Conservation (phyloP, 2,113 vertebrate species). For the Oenanthe melanoleuca region DNA sequence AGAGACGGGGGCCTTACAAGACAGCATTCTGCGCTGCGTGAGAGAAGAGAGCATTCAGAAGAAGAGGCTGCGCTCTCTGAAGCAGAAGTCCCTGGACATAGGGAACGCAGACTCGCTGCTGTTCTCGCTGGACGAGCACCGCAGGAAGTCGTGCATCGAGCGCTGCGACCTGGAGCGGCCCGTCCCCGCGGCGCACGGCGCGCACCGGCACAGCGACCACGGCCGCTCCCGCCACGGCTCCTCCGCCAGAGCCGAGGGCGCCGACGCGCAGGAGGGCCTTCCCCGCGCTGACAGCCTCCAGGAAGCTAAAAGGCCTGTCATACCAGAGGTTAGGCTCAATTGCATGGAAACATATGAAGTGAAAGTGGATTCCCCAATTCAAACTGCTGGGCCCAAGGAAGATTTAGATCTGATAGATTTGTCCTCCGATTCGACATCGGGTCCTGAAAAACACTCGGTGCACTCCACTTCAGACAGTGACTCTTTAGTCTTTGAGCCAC, state of each 20-base stretch:
- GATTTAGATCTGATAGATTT: constrained; percentile 94
- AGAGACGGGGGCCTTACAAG: constrained; percentile 91
- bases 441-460: constrained; percentile 92
- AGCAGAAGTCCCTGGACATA: constrained; percentile 99
- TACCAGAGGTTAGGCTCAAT: constrained; percentile 94
- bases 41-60: constrained; percentile 94
- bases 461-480: constrained; percentile 95
- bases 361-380: constrained; percentile 80
- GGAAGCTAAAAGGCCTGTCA: constrained; percentile 85
- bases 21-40: constrained; percentile 92
- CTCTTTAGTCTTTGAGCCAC: constrained; percentile 92
- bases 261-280: constrained; percentile 73
- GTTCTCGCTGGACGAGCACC: constrained; percentile 93
- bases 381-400: constrained; percentile 77
- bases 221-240: constrained; percentile 85
- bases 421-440: constrained; percentile 93
- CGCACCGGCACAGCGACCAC: constrained; percentile 73
- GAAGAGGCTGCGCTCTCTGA: constrained; percentile 94
- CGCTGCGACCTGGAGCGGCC: constrained; percentile 88
- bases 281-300: constrained; percentile 73
- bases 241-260: constrained; percentile 71
- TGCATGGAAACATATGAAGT: constrained; percentile 95
- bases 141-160: constrained; percentile 97
- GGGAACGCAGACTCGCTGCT: constrained; percentile 96
- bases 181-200: constrained; percentile 61